Evolutionary conservation across 1,140 invertebrate genomes (phyloP).

Genomic region (Homarus americanus): DNA sequence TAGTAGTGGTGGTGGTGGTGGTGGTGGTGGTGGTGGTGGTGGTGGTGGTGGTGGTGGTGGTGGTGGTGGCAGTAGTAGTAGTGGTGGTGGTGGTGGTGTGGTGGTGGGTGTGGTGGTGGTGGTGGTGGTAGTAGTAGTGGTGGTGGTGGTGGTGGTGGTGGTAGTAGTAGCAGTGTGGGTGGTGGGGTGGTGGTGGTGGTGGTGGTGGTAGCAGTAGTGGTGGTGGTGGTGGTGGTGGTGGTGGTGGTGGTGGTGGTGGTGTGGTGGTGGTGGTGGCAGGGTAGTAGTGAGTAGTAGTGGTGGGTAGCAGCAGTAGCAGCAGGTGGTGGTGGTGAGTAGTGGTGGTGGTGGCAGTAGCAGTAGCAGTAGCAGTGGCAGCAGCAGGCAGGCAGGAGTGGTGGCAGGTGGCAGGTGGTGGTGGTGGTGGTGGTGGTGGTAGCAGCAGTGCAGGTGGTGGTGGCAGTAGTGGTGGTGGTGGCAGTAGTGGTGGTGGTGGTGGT

Average conservation of each 20-base stretch:
- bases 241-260: too few relatives aligned
- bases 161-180: constrained; percentile 3
- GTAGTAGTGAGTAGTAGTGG: background rate
- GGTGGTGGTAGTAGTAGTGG: background rate
- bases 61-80: background rate
- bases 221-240: background rate
- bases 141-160: background rate
- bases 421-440: too few relatives aligned
- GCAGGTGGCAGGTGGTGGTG: too few relatives aligned
- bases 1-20: background rate
- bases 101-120: too few relatives aligned
- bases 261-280: background rate
- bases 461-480: too few relatives aligned
- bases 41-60: background rate
- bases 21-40: background rate
- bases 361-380: background rate
- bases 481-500: too few relatives aligned
- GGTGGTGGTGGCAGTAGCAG: background rate
- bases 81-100: background rate
- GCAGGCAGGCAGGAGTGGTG: too few relatives aligned
- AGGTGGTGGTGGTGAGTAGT: too few relatives aligned
- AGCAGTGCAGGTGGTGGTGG: too few relatives aligned
- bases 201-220: background rate
- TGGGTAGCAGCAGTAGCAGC: too few relatives aligned
- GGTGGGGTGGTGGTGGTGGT: too few relatives aligned